Evolutionary conservation across 2,113 vertebrate genomes (phyloP).

Genomic region (Buteo buteo): DNA sequence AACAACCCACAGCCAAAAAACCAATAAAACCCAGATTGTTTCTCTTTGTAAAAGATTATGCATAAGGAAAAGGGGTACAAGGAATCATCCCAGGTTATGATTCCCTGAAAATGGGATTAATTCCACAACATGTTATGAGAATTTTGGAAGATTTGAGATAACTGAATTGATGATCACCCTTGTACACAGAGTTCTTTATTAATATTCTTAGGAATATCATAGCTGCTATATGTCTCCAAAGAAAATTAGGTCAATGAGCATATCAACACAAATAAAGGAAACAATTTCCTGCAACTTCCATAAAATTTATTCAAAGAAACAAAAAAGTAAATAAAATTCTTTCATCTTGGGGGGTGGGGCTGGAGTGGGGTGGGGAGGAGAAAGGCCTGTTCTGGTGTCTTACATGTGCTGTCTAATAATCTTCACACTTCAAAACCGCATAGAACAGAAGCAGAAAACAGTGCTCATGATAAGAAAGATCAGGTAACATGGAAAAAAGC

Average conservation of each 20-base stretch:
- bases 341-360: not conserved
- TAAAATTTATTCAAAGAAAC: not conserved
- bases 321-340: not conserved
- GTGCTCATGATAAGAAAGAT: not conserved
- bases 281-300: not conserved
- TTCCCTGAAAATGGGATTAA: not conserved
- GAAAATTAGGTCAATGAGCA: not conserved
- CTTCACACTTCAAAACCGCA: not conserved
- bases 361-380: rapidly evolving
- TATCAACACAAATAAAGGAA: not conserved
- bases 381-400: not conserved
- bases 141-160: not conserved
- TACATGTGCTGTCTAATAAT: not conserved
- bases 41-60: not conserved
- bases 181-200: not conserved
- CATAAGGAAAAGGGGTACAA: not conserved
- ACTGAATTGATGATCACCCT: not conserved
- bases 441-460: not conserved
- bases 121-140: not conserved
- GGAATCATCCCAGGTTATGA: not conserved
- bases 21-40: not conserved
- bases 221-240: not conserved
- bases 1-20: not conserved
- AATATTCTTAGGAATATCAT: not conserved
- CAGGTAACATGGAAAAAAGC: not conserved